Conservation (phyloP, 1,140 invertebrate species). For the Lepidurus apus region DNA sequence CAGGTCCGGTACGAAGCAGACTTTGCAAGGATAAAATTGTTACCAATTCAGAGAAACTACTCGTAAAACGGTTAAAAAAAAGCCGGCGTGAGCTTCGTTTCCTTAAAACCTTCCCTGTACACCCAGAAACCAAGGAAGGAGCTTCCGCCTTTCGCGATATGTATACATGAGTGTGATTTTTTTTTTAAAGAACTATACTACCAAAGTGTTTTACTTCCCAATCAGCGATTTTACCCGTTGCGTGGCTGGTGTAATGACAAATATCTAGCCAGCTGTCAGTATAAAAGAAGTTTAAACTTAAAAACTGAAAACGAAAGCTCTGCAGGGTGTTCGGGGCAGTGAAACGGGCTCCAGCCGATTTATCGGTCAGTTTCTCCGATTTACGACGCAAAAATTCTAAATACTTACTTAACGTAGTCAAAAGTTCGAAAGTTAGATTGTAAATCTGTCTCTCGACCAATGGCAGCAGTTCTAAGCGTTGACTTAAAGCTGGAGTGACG, state of each 20-base stretch:
- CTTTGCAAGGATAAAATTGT: slow-evolving; percentile 42
- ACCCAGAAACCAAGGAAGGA: no score
- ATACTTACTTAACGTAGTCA: slow-evolving; percentile 11
- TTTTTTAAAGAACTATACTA: no score
- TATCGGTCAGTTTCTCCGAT: neutral
- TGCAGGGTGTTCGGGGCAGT: neutral
- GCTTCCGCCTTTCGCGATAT: no score
- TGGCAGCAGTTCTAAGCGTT: neutral
- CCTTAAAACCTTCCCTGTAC: no score
- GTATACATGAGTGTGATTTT: no score
- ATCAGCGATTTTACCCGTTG: no score
- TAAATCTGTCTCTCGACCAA: neutral
- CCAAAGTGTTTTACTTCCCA: no score
- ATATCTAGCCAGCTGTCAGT: no score
- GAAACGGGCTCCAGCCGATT: neutral
- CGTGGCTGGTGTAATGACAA: no score
- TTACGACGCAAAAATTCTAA: neutral
- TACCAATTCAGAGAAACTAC: slow-evolving; percentile 43
- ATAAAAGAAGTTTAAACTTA: no score
- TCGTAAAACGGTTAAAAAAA: slow-evolving; percentile 34
- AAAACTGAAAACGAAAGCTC: no score
- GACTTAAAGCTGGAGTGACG: slow-evolving; percentile 1
- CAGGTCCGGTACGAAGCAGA: neutral
- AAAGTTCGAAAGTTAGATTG: neutral
- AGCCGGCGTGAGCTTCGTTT: no score